These are phyloP conservation scores for Laticauda colubrina DNA, from an alignment of 2,113 vertebrate species.

Conservation along the genomic window DNA sequence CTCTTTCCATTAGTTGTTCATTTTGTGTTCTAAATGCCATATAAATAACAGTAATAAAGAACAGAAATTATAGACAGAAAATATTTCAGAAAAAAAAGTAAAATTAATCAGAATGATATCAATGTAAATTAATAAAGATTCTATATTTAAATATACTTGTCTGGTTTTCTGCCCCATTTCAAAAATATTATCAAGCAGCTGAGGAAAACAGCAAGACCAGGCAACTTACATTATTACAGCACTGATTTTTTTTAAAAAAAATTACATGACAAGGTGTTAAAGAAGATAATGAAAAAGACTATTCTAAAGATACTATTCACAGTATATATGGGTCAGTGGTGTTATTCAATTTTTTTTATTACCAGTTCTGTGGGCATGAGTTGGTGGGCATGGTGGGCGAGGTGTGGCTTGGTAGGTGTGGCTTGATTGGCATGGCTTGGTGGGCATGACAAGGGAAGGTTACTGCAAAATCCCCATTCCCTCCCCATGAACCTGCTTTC, in stretches of 20 bases:
- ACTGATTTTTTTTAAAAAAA: background rate
- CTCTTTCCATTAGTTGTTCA: slow-evolving; percentile 12
- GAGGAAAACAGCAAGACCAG: background rate
- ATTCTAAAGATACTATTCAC: background rate
- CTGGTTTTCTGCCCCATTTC: background rate
- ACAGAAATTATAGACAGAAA: background rate
- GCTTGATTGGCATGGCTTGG: too few relatives aligned
- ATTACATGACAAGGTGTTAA: background rate
- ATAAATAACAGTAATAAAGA: background rate
- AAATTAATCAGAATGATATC: background rate
- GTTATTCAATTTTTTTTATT: too few relatives aligned
- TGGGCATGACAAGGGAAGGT: too few relatives aligned
- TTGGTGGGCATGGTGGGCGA: too few relatives aligned
- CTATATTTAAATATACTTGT: background rate
- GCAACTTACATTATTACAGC: background rate
- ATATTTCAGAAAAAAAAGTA: background rate
- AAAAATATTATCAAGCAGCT: background rate
- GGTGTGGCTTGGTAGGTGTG: too few relatives aligned
- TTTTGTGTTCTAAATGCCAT: background rate
- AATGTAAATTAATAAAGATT: background rate
- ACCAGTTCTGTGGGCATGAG: too few relatives aligned
- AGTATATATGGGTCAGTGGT: background rate
- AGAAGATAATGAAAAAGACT: background rate
- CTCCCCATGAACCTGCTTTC: too few relatives aligned
- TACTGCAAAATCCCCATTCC: too few relatives aligned